Conservation (phyloP, 2,888 invertebrate genomes). For the Epinotia demarniana region DNA sequence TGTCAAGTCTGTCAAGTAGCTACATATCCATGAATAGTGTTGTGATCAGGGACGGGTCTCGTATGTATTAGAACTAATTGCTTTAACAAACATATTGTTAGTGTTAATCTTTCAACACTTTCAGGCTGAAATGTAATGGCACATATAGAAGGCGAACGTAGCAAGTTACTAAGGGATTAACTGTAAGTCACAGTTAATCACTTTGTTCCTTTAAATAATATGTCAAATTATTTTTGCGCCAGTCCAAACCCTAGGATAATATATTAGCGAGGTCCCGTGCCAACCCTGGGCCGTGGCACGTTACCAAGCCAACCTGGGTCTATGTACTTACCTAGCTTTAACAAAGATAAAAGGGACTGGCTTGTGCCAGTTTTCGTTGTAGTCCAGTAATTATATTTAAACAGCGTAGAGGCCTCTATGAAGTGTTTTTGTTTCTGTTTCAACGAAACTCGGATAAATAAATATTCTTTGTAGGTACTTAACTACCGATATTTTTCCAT, state of each 20-base stretch:
- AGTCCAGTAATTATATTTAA: constrained; percentile 29
- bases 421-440: constrained; percentile 15
- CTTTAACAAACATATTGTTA: background rate
- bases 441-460: constrained; percentile 1
- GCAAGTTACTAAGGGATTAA: background rate
- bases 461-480: background rate
- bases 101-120: background rate
- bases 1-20: no score
- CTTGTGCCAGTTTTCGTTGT: constrained; percentile 23
- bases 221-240: constrained; percentile 58
- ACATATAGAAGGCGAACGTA: background rate
- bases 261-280: constrained; percentile 51
- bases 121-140: background rate
- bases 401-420: constrained; percentile 10
- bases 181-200: background rate
- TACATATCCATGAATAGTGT: no score
- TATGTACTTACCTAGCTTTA: constrained; percentile 29
- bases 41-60: no score
- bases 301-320: constrained; percentile 35
- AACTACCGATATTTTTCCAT: background rate
- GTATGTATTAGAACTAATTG: background rate
- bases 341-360: constrained; percentile 36
- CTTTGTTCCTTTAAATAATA: constrained; percentile 47
- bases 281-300: constrained; percentile 29
- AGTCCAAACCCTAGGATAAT: constrained; percentile 55